Conservation (phyloP, 2,888 invertebrate species). For the Rotaria macrura region DNA sequence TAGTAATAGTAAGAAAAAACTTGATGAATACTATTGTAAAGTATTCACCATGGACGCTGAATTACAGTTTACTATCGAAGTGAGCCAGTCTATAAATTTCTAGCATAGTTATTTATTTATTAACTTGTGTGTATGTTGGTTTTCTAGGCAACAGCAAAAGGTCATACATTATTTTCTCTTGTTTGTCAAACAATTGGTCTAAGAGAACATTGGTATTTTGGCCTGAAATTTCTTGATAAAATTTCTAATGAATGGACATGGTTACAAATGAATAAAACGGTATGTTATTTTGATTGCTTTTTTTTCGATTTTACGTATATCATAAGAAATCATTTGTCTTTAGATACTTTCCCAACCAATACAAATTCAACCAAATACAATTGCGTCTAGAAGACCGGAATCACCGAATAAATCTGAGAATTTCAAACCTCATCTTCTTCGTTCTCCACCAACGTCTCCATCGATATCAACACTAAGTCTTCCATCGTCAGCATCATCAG, state of each 20-base stretch:
- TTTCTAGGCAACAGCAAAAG: conserved; percentile 72
- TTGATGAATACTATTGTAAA: conserved; percentile 17
- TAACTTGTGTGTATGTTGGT: conserved; percentile 39
- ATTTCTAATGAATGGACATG: conserved; percentile 1
- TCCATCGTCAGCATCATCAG: not conserved
- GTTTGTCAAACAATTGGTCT: conserved; percentile 91
- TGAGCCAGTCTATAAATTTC: conserved; percentile 47
- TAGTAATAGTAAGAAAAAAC: not conserved
- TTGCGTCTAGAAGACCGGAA: not conserved
- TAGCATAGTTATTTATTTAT: not conserved
- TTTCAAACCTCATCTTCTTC: not conserved
- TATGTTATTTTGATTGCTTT: not conserved
- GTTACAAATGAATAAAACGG: not conserved
- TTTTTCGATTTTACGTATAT: not conserved
- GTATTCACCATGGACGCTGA: conserved; percentile 91
- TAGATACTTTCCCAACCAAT: conserved; percentile 10
- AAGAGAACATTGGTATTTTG: conserved; percentile 91
- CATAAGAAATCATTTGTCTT: not conserved
- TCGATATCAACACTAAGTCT: not conserved
- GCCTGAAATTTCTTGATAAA: conserved; percentile 79
- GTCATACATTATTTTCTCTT: conserved; percentile 85
- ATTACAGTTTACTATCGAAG: conserved; percentile 88
- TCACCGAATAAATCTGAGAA: not conserved
- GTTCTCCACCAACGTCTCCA: not conserved
- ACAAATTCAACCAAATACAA: not conserved